Evolutionary conservation across 2,113 vertebrate genomes (phyloP), one percentile per base, ranked within the genome.

Genomic region (Cololabis saira): DNA sequence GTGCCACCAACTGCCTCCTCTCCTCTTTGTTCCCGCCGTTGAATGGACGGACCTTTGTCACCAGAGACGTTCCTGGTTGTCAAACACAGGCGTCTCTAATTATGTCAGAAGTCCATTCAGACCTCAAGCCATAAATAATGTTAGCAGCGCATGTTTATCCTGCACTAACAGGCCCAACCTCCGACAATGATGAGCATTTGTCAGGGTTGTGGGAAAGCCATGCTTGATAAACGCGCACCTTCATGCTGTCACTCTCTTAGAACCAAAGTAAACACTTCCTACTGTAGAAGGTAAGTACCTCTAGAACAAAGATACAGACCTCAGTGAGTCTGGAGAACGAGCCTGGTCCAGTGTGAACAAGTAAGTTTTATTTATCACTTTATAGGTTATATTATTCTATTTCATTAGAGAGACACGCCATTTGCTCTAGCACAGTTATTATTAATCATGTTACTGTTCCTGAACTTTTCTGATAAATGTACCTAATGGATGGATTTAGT

Each of bases 301-400:
- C 18, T 55, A 5, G n/a, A 50, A 59, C 48, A 51, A 67, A 47
- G 16, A 61, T 16, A 4, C 22, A 15, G 16, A 42, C 6, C 2
- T 0, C 59, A 16, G 4, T 19, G 17, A 16, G 8, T 17, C 24
- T 4, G 37, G 66, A 27, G 42, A 61, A 42, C 63, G 19, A 16
- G 19, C 37, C 33, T 45, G 43, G 42, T 63, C 47, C 51, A 51
- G 61, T 67, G 44, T 57, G 18, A 63, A 50, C 52, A 69, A 54
- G 71, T 65, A 59, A 50, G 33, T 30, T 80, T 50, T 11, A 19
- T 56, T 58, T 47, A 56, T 74, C 61, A 19, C 5, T 47, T 58
- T 2, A 54, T n/a, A 37, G 24, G 33, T 7, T 37, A 37, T 37
- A 37, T 37, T 37, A 27, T 27, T 27, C 24, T 27, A 27, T 27